Conservation (phyloP, 1,140 invertebrate genomes). For the Calephelis nemesis region DNA sequence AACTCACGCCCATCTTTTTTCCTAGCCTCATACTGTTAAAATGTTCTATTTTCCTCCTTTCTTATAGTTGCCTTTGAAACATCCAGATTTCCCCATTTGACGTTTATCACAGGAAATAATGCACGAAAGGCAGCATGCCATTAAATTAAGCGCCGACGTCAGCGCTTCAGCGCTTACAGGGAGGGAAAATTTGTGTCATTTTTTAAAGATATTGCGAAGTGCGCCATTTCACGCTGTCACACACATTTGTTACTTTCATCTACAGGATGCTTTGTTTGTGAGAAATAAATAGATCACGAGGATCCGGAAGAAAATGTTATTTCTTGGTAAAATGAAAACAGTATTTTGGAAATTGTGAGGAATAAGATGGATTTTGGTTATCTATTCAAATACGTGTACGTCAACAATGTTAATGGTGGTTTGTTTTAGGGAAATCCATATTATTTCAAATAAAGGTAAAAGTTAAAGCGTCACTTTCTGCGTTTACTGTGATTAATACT, state of each 20-base stretch:
- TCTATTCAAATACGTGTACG: too few species aligned
- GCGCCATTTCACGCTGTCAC: background rate
- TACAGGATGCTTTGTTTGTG: slow-evolving; percentile 1
- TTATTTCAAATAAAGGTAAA: too few species aligned
- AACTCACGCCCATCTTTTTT: too few species aligned
- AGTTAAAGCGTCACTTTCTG: too few species aligned
- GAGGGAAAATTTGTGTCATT: slow-evolving; percentile 5
- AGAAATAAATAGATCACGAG: background rate
- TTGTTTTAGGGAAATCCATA: too few species aligned
- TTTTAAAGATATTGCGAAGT: slow-evolving; percentile 5
- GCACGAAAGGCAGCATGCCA: background rate
- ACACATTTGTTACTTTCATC: background rate
- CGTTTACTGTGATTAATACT: too few species aligned
- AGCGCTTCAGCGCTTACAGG: background rate
- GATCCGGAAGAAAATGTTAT: background rate
- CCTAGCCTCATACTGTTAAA: too few species aligned
- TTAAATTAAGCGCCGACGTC: background rate
- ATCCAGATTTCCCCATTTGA: background rate
- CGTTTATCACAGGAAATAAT: background rate
- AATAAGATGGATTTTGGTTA: too few species aligned
- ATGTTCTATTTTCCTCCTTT: background rate
- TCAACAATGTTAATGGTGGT: too few species aligned
- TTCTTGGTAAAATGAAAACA: background rate
- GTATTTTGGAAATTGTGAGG: background rate
- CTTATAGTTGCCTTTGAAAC: background rate